Base-by-base conservation (phyloP, 2,888 invertebrate genomes). In the Drosophila antonietae region DNA sequence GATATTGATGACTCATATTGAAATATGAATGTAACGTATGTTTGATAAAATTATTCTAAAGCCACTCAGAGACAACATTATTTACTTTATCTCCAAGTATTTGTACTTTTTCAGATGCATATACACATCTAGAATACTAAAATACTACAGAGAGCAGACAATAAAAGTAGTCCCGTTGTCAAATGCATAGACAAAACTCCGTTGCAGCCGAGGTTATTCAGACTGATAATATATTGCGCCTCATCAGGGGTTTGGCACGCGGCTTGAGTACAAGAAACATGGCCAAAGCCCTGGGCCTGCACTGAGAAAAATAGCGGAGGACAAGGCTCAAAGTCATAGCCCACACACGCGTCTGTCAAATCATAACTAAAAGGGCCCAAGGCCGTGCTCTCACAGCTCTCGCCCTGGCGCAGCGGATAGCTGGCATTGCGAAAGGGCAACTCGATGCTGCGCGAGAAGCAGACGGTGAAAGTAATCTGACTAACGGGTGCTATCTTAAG, bases 291-390 rank as follows among this genome's bases (percentile, higher is more conserved):
- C 62, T 90, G 89, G 6, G 92, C 88, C 85, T 94, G 94, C 6
- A 96, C 94, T 0, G 96, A 96, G 44, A 97, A 83, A 90, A 95
- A 95, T n/a, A 96, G 91, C 5, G 95, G 95, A 0, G 94, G 94
- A 82, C 97, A 97, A 0, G 94, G 91, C 60, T 96, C 94, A 1
- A 91, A 93, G 57, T 91, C 92, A 70, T 93, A 93, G 33, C 92
- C 95, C 3, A 91, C 91, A 81, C 96, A 97, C 5, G 94, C 94
- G 75, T 94, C 93, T 31, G 92, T 92, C 58, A 95, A 91, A 63
- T 93, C 93, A 62, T 95, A 93, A 46, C 94, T 94, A 15, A 94
- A 93, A 43, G 93, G 93, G 14, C 94, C 94, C 14, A 94, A 93
- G 0, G 87, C 88, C 1, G 93, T 93, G n/a, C 96, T 94, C 72